Conservation (phyloP, 2,888 invertebrate genomes). For the Sclerodermus sp. region DNA sequence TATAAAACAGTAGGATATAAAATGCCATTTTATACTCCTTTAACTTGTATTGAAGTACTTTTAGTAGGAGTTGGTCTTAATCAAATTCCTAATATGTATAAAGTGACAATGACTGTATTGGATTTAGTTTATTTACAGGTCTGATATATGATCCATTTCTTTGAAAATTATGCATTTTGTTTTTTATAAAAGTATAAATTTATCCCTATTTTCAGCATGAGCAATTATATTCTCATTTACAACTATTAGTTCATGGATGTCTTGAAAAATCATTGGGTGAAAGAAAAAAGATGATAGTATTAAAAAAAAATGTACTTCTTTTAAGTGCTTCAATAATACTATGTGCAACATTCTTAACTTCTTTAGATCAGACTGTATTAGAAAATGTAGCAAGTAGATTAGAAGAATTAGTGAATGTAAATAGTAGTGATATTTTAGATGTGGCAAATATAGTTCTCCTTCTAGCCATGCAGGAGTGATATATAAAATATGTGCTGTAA, state of each 20-base stretch:
- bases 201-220: slow-evolving; percentile 18
- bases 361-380: slow-evolving; percentile 7
- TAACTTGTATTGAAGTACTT: slow-evolving; percentile 36
- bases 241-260: slow-evolving; percentile 15
- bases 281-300: slow-evolving; percentile 20
- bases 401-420: slow-evolving; percentile 25
- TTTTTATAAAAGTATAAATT: not conserved
- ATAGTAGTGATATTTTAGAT: slow-evolving; percentile 23
- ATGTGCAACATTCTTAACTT: slow-evolving; percentile 27
- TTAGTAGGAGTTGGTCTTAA: slow-evolving; percentile 27
- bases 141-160: slow-evolving; percentile 1
- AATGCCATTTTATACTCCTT: slow-evolving; percentile 31
- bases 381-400: slow-evolving; percentile 20
- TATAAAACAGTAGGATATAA: slow-evolving; percentile 37
- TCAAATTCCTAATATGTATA: slow-evolving; percentile 19
- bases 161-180: not conserved
- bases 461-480: slow-evolving; percentile 25
- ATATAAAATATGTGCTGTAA: not conserved
- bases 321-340: slow-evolving; percentile 32
- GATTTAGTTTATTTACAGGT: slow-evolving; percentile 44
- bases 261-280: slow-evolving; percentile 16
- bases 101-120: slow-evolving; percentile 26
- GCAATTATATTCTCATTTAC: slow-evolving; percentile 24
- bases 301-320: slow-evolving; percentile 34
- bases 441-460: slow-evolving; percentile 33